Evolutionary conservation across 2,797 vertebrate species (phyloP).

Genomic region (Oryzias dopingdopingensis): DNA sequence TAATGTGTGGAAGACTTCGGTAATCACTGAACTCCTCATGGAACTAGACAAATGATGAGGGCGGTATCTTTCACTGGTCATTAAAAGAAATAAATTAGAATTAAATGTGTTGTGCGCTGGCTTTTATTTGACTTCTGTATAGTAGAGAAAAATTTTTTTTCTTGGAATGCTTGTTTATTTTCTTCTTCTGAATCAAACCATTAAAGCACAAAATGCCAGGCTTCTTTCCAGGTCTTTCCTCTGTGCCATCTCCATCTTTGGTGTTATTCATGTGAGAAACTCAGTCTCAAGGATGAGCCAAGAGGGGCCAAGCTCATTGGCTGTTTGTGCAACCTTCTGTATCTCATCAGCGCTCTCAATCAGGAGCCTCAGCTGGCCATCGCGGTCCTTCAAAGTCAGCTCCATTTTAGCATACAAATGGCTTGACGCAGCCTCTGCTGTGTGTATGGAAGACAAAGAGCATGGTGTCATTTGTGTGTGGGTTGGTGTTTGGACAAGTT

Average conservation of each 20-base stretch:
- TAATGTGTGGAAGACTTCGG: slow-evolving; percentile 45
- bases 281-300: slow-evolving; percentile 28
- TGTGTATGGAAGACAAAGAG: slow-evolving; percentile 10
- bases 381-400: slow-evolving; percentile 62
- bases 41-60: slow-evolving; percentile 47
- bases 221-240: slow-evolving; percentile 17
- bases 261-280: slow-evolving; percentile 58
- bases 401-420: slow-evolving; percentile 65
- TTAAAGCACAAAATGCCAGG: slow-evolving; percentile 17
- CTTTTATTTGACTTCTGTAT: slow-evolving; percentile 37
- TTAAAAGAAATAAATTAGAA: slow-evolving; percentile 52
- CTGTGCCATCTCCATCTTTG: slow-evolving; percentile 35
- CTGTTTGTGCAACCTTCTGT: slow-evolving; percentile 54
- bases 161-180: slow-evolving; percentile 3
- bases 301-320: slow-evolving; percentile 29
- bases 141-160: slow-evolving; percentile 16
- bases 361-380: slow-evolving; percentile 46
- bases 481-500: slow-evolving; percentile 41
- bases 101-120: slow-evolving; percentile 47
- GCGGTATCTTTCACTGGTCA: slow-evolving; percentile 31
- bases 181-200: slow-evolving; percentile 34
- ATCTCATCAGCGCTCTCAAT: slow-evolving; percentile 68
- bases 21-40: slow-evolving; percentile 54
- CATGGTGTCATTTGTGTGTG: slow-evolving; percentile 40
- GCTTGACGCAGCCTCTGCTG: slow-evolving; percentile 33